Evolutionary conservation across 23 tunicate genomes (phyloP).

Genomic region (Trididemnum clinides): DNA sequence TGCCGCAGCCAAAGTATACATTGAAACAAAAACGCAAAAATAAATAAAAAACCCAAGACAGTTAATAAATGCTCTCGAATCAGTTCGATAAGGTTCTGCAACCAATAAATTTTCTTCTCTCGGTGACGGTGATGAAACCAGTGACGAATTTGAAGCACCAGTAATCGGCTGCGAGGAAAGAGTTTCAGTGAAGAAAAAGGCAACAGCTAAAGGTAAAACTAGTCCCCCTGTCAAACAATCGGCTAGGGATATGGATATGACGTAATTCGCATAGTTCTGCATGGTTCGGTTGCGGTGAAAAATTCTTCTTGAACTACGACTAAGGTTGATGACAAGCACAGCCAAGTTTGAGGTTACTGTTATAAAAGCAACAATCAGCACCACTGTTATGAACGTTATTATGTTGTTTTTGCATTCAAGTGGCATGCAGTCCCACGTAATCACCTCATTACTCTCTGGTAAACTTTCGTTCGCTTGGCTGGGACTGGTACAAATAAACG

Average conservation of each 20-base stretch:
- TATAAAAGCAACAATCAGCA: slow-evolving; percentile 42
- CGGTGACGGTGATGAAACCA: not conserved
- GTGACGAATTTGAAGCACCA: not conserved
- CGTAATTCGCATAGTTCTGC: slow-evolving; percentile 85
- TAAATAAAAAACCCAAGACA: slow-evolving; percentile 51
- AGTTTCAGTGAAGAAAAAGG: not conserved
- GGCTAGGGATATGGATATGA: slow-evolving; percentile 77
- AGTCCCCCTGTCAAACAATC: slow-evolving; percentile 74
- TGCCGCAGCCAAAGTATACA: slow-evolving; percentile 87
- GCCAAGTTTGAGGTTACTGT: slow-evolving; percentile 54
- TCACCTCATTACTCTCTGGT: not conserved
- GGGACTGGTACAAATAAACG: slow-evolving; percentile 44
- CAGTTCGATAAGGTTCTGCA: not conserved
- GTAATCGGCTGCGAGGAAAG: not conserved
- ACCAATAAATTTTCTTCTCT: not conserved
- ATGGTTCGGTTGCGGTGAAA: slow-evolving; percentile 78
- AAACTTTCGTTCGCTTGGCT: not conserved
- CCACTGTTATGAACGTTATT: slow-evolving; percentile 26
- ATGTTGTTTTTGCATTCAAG: slow-evolving; percentile 28
- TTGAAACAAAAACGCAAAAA: slow-evolving; percentile 56
- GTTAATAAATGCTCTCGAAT: not conserved
- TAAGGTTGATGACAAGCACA: slow-evolving; percentile 53
- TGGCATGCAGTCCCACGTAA: slow-evolving; percentile 73
- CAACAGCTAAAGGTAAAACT: slow-evolving; percentile 61
- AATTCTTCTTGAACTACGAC: slow-evolving; percentile 62